phyloP scores from a whole-genome alignment of 2,888 invertebrate genomes.

The Phyllotreta striolata region DNA sequence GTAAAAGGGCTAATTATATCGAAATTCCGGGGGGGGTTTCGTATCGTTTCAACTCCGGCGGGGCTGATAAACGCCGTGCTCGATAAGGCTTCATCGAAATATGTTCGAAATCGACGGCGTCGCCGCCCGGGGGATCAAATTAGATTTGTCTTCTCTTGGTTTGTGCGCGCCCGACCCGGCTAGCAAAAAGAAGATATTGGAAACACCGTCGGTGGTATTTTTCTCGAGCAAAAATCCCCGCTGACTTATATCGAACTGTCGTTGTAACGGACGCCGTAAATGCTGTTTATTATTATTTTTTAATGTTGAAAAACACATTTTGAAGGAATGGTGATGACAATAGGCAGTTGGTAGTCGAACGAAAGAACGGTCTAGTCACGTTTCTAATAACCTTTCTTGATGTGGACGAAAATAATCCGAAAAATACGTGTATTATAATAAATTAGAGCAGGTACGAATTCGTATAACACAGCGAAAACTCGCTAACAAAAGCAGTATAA shows the following conservation, averaged over 20 bases:
- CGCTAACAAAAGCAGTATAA: no score
- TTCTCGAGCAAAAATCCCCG: constrained; percentile 9
- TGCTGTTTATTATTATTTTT: no score
- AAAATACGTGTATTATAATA: no score
- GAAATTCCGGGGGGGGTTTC: no score
- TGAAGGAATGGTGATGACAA: neutral
- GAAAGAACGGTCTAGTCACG: no score
- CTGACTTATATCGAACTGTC: neutral
- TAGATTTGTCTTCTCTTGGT: constrained; percentile 6
- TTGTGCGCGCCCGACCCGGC: neutral
- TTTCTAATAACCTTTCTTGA: no score
- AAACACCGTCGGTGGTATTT: constrained; percentile 8
- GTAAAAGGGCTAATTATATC: no score
- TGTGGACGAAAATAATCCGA: no score
- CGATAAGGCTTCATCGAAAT: constrained; percentile 17
- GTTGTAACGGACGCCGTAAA: neutral
- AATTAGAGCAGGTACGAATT: no score
- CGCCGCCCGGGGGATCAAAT: constrained; percentile 12
- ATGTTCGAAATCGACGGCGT: constrained; percentile 14
- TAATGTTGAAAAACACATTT: neutral
- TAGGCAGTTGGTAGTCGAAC: no score
- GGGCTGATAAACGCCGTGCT: constrained; percentile 5
- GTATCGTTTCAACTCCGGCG: neutral
- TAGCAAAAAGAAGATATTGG: constrained; percentile 13
- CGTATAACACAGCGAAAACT: no score